Conservation (phyloP, 2,888 invertebrate genomes). For the Meiosimyza decipiens region DNA sequence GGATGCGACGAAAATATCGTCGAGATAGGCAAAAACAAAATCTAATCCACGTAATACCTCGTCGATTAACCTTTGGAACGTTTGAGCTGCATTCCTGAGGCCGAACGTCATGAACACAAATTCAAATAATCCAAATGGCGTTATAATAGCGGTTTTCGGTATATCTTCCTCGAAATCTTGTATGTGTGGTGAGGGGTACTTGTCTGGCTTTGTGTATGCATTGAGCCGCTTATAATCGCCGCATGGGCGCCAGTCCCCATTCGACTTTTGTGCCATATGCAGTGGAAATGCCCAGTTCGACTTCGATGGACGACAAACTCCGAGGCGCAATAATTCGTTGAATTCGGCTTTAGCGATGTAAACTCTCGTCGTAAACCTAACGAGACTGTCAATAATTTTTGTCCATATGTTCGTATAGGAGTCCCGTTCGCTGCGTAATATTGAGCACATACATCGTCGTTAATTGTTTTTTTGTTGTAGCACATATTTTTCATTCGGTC, state of each 20-base stretch:
- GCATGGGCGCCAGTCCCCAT: constrained; percentile 11
- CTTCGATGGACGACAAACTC: background rate
- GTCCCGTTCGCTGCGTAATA: too few relatives aligned
- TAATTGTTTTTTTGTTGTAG: too few relatives aligned
- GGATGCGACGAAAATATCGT: background rate
- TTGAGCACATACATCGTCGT: too few relatives aligned
- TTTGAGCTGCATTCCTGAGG: constrained; percentile 33
- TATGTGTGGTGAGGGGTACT: constrained; percentile 15
- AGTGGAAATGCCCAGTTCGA: constrained; percentile 10
- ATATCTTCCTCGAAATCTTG: constrained; percentile 30
- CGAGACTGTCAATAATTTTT: too few relatives aligned
- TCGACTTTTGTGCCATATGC: constrained; percentile 16
- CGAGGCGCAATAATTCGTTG: background rate
- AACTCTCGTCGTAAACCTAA: too few relatives aligned
- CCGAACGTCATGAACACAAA: constrained; percentile 33
- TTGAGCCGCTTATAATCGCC: constrained; percentile 15
- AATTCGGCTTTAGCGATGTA: constrained; percentile 13
- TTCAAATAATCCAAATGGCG: constrained; percentile 28
- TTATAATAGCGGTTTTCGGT: constrained; percentile 31
- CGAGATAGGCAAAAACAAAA: too few relatives aligned
- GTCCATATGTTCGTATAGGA: too few relatives aligned
- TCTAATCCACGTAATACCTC: background rate
- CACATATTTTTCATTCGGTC: too few relatives aligned
- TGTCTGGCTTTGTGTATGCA: constrained; percentile 4
- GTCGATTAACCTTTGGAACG: constrained; percentile 36